Base-by-base conservation (phyloP, 2,797 vertebrate species). In the Coccyzus lansbergi region DNA sequence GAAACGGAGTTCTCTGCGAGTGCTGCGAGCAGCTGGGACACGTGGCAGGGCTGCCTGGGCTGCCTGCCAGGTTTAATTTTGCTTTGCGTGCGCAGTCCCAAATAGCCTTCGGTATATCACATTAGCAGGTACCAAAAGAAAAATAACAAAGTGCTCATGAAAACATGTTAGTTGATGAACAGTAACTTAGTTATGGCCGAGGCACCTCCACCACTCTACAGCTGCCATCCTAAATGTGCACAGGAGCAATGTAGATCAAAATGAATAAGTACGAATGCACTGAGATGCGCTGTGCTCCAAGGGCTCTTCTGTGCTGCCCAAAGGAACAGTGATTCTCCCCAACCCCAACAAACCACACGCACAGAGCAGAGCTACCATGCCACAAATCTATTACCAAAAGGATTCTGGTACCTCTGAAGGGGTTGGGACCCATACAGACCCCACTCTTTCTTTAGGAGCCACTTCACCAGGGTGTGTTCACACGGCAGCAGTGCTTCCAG, bases 41-140 rank as follows among this genome's bases (percentile, higher is more conserved):
- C 34, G 55, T 92, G 86, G 90, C 88, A 89, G 51, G 58, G 55
- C 90, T 95, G 51, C 92, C 84, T 28, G 72, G 88, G 93, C 92
- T 85, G 56, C 65, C 69, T 77, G 92, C 92, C 93, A 96, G 86
- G 6, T 68, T 64, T 58, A 8, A 63, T 93, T 94, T 87, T 81
- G 78, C 86, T 89, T 48, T 89, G 86, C 86, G 34, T 84, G 70
- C 74, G 58, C 40, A 55, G 72, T 9, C 83, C 62, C 21, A 1
- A 85, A 83, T 12, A 91, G 93, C 58, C 78, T 46, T 83, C 7
- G 5, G 70, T 71, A 4, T 60, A 92, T 77, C 95, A 89, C 90
- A 71, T 92, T 85, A 96, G 88, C 94, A 96, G 93, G 79, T 95
- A 92, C 2, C 2, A 85, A 85, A 83, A 86, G 64, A 83, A 94